Conservation (phyloP, 2,797 vertebrate genomes). For the Parauchenoglanis punctatus region DNA sequence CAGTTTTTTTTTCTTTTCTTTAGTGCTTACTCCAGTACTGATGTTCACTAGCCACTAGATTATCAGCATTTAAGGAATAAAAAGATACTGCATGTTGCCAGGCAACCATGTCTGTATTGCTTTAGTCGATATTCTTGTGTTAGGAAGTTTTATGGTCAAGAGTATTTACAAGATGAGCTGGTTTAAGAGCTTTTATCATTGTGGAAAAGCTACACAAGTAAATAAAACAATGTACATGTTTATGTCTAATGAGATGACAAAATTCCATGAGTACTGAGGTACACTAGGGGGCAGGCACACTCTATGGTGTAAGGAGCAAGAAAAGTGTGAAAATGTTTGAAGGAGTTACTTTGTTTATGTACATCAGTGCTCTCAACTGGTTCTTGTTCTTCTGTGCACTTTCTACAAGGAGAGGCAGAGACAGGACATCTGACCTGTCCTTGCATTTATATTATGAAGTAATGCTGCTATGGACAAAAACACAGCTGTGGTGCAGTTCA, state of each 20-base stretch:
- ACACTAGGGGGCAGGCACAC: slow-evolving; percentile 38
- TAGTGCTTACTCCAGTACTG: background rate
- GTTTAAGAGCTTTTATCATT: background rate
- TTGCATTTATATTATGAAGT: background rate
- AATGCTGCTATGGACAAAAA: background rate
- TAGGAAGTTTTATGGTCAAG: background rate
- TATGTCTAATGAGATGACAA: background rate
- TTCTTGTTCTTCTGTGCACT: background rate
- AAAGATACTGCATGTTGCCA: slow-evolving; percentile 28
- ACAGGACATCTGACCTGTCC: background rate
- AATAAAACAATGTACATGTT: background rate
- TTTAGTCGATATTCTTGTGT: background rate
- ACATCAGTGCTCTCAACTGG: background rate
- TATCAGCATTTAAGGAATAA: slow-evolving; percentile 19
- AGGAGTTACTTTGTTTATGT: background rate
- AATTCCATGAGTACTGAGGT: background rate
- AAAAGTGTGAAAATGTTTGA: background rate
- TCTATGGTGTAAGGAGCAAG: background rate
- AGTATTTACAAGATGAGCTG: background rate
- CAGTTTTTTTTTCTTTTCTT: background rate
- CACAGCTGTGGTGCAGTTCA: background rate
- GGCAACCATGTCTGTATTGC: slow-evolving; percentile 15
- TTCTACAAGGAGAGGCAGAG: background rate
- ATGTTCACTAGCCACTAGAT: slow-evolving; percentile 18
- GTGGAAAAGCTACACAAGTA: background rate